phyloP scores from a whole-genome alignment of 2,888 invertebrate genomes.

The Lasioglossum calceatum region DNA sequence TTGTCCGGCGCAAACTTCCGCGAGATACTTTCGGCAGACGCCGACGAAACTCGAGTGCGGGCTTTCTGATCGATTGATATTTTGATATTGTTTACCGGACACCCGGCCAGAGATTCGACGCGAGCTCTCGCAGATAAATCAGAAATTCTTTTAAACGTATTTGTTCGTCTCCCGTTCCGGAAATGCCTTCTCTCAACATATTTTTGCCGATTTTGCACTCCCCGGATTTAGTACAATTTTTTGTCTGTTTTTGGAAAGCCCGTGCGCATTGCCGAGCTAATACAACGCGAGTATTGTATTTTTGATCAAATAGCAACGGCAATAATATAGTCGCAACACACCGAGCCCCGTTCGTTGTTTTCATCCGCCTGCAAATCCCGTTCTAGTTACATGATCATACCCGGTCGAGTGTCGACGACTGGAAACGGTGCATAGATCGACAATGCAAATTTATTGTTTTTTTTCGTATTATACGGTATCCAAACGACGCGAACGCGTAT shows the following conservation, averaged over 20 bases:
- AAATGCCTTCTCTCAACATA: not conserved
- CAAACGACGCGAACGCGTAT: not conserved
- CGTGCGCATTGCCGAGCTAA: too few species aligned
- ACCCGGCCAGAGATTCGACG: not conserved
- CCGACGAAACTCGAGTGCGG: slow-evolving; percentile 14
- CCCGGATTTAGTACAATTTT: not conserved
- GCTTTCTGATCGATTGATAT: slow-evolving; percentile 47
- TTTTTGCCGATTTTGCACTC: not conserved
- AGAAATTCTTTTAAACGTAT: slow-evolving; percentile 12
- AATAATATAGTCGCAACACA: not conserved
- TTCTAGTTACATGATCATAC: not conserved
- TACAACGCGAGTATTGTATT: not conserved
- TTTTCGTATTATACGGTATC: not conserved
- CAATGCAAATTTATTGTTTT: slow-evolving; percentile 6
- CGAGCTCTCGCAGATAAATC: not conserved
- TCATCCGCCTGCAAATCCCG: not conserved
- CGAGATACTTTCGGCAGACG: slow-evolving; percentile 37
- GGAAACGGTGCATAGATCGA: not conserved
- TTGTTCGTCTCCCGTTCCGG: not conserved
- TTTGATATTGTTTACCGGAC: slow-evolving; percentile 48
- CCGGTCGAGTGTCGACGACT: not conserved
- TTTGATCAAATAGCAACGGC: not conserved
- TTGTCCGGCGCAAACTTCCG: slow-evolving; percentile 41
- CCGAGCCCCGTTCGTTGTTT: not conserved
- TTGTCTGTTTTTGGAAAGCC: not conserved